Percentiles rank a stretch among this genome's conserved stretches.
phyloP scores from a whole-genome alignment of 1,140 invertebrate genomes.

The Marisa cornuarietis region DNA sequence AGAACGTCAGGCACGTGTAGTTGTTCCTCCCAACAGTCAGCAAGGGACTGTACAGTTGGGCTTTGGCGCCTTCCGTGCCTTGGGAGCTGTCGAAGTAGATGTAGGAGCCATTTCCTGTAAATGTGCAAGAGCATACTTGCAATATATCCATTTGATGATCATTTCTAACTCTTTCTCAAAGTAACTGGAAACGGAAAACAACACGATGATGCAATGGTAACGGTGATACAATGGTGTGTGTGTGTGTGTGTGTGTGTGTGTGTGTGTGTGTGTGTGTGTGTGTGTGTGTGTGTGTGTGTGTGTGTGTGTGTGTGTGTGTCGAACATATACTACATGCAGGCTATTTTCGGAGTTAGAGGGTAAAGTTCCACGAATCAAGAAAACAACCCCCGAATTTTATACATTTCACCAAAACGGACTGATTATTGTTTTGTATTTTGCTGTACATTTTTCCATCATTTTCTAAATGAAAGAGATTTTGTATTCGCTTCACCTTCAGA shows the following conservation, averaged over 20 bases:
- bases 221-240: neutral
- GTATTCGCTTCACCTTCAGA: too few species aligned
- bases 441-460: too few species aligned
- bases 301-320: too few species aligned
- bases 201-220: neutral
- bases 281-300: neutral
- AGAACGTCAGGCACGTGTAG: constrained; percentile 54
- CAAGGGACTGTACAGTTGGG: constrained; percentile 49
- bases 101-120: constrained; percentile 46
- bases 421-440: too few species aligned
- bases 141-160: neutral
- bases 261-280: too few species aligned
- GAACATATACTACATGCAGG: too few species aligned
- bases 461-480: too few species aligned
- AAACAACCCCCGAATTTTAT: too few species aligned
- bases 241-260: neutral
- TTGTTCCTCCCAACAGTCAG: constrained; percentile 24
- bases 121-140: neutral
- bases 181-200: neutral
- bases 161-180: neutral
- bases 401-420: too few species aligned
- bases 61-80: constrained; percentile 41
- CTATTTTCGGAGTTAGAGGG: too few species aligned
- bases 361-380: too few species aligned
- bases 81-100: constrained; percentile 50